Evolutionary conservation across 2,888 invertebrate species (phyloP).

Genomic region (Synanthedon andrenaeformis): DNA sequence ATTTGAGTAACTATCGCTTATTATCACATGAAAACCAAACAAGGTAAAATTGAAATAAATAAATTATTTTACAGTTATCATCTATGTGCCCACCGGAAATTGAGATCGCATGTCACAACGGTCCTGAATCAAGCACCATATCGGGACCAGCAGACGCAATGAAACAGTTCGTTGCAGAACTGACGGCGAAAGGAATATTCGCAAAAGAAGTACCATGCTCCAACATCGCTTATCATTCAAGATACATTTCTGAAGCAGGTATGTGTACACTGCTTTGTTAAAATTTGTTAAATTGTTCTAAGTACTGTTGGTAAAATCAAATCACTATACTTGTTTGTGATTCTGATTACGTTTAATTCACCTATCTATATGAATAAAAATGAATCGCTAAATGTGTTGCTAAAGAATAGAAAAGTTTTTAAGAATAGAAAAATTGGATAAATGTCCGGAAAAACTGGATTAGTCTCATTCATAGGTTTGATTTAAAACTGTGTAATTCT

Average conservation of each 20-base stretch:
- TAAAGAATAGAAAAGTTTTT: too few species aligned
- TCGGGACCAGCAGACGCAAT: slow-evolving; percentile 79
- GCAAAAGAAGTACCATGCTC: slow-evolving; percentile 72
- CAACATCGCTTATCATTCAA: slow-evolving; percentile 90
- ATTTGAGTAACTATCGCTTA: too few species aligned
- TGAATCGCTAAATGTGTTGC: too few species aligned
- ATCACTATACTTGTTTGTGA: neutral
- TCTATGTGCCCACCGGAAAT: slow-evolving; percentile 70
- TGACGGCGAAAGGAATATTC: slow-evolving; percentile 47
- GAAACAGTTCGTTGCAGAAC: slow-evolving; percentile 62
- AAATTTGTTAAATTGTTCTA: neutral
- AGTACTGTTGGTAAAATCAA: neutral
- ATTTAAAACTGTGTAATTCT: too few species aligned
- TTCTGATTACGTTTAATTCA: too few species aligned
- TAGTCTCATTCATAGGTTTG: too few species aligned
- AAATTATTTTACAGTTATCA: slow-evolving; percentile 18
- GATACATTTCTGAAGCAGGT: slow-evolving; percentile 79
- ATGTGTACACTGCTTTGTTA: slow-evolving; percentile 4
- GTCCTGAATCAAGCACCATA: slow-evolving; percentile 80
- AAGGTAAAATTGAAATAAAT: too few species aligned
- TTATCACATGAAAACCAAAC: too few species aligned
- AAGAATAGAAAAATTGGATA: too few species aligned
- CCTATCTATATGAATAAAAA: too few species aligned
- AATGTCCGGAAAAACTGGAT: too few species aligned
- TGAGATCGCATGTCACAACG: slow-evolving; percentile 85